Conservation (phyloP, 1,140 invertebrate species). For the Drosophila pseudoananassae region DNA sequence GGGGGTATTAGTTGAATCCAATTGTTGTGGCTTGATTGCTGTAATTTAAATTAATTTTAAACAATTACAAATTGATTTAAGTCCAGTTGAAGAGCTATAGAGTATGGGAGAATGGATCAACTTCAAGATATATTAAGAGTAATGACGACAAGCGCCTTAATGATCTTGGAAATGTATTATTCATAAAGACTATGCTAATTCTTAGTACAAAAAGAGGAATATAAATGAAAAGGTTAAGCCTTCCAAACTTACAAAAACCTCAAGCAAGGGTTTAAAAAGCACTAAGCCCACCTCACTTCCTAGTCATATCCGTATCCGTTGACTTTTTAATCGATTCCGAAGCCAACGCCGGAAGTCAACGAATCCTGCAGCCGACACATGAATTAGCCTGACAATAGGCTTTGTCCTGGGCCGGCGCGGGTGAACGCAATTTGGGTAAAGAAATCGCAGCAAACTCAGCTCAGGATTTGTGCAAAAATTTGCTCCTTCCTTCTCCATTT, state of each 20-base stretch:
- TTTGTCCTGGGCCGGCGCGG: not conserved
- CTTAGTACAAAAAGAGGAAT: no score
- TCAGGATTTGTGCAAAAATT: conserved; percentile 42
- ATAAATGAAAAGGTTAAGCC: not conserved
- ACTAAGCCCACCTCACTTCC: conserved; percentile 18
- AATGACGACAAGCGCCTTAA: no score
- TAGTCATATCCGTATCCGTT: conserved; percentile 40
- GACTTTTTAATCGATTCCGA: conserved; percentile 78
- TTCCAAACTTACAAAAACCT: not conserved
- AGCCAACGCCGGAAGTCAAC: conserved; percentile 32
- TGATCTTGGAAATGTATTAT: no score
- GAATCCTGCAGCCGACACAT: conserved; percentile 75
- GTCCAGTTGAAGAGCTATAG: conserved; percentile 1
- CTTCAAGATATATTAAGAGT: no score
- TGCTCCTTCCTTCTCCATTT: conserved; percentile 4
- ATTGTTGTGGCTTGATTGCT: conserved; percentile 59
- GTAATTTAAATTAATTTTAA: conserved; percentile 68
- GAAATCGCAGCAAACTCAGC: not conserved
- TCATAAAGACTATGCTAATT: no score
- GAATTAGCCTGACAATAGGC: conserved; percentile 75
- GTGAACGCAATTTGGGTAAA: not conserved
- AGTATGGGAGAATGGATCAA: no score
- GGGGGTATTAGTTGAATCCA: conserved; percentile 14
- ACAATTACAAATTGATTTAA: conserved; percentile 30
- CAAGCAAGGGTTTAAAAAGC: not conserved